Conservation (phyloP, 2,888 invertebrate species). For the Drosophila niveifrons region DNA sequence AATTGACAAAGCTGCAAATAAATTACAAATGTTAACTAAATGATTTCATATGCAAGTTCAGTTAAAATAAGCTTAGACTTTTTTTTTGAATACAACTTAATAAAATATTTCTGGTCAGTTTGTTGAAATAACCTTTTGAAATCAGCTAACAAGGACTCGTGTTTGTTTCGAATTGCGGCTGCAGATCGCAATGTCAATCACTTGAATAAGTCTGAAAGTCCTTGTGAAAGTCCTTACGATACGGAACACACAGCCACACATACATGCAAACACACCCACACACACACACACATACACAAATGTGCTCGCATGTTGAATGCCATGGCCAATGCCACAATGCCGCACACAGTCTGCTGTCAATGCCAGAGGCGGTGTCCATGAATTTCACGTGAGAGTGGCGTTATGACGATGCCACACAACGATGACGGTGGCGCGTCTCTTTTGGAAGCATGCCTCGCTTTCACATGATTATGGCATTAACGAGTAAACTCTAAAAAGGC, state of each 20-base stretch:
- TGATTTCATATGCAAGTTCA: no score
- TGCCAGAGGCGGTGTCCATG: constrained; percentile 49
- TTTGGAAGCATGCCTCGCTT: constrained; percentile 25
- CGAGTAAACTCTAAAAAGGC: constrained; percentile 60
- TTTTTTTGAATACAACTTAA: no score
- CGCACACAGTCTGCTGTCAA: constrained; percentile 59
- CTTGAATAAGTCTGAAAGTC: constrained; percentile 22
- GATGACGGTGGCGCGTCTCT: not conserved
- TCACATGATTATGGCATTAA: constrained; percentile 64
- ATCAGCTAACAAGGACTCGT: not conserved
- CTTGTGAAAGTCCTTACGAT: constrained; percentile 11
- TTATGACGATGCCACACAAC: constrained; percentile 6
- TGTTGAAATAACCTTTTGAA: not conserved
- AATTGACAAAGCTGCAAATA: no score
- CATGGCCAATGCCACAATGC: constrained; percentile 50
- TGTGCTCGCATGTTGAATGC: constrained; percentile 48
- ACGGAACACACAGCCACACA: constrained; percentile 3
- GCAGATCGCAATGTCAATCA: constrained; percentile 25
- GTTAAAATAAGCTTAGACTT: no score
- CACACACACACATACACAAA: constrained; percentile 4
- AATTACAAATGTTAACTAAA: no score
- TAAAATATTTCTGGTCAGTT: not conserved
- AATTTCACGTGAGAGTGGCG: constrained; percentile 4
- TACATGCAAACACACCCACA: not conserved
- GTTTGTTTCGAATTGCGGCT: not conserved